Base-by-base conservation (phyloP, 2,888 invertebrate genomes). In the Noctuana brunneofusca region DNA sequence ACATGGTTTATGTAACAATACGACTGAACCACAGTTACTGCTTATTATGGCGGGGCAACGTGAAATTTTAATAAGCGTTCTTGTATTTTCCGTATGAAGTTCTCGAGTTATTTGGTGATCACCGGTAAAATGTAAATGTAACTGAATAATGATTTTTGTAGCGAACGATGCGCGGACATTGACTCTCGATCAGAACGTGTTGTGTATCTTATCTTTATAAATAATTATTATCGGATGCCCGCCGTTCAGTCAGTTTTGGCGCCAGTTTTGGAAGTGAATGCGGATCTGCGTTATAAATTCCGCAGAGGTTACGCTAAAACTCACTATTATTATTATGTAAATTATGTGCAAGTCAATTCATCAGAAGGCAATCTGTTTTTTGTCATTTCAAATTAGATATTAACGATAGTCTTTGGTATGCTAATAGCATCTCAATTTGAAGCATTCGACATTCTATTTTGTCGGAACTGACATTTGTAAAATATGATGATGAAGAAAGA, bases 121-220 rank as follows among this genome's bases (percentile, higher is more conserved):
- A 75, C 74, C 77, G 74, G 71, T 75, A 78, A 77, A 81, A 85
- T 82, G 83, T 78, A 81, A 83, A 86, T 83, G 77, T 75, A 78
- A 73, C 75, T 76, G 77, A 83, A 81, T 84, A 72, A 81, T 79
- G 78, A 81, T 81, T 83, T 84, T 80, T 76, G 77, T 77, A 74
- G 73, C 72, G 76, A 71, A 69, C 71, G 71, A 64, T 65, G 68
- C 66, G 76, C 79, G 86, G 87, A 64, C 85, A 68, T 83, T 84
- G 86, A 86, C 86, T 80, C 68, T 69, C 63, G 66, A 12, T 59
- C 68, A 69, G 66, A 66, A 71, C 69, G 71, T 69, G 70, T 59
- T 60, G 35, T 71, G 69, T 69, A 70, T 70, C 72, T 69, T 71
- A 74, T 78, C 75, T 76, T 74, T 73, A 71, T 69, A 74, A 73